A percentile compares a stretch with the other conserved stretches of the same genome.
These are phyloP conservation scores for Telenomus remus DNA, from an alignment of 1,140 invertebrate species.

Conservation along the genomic window DNA sequence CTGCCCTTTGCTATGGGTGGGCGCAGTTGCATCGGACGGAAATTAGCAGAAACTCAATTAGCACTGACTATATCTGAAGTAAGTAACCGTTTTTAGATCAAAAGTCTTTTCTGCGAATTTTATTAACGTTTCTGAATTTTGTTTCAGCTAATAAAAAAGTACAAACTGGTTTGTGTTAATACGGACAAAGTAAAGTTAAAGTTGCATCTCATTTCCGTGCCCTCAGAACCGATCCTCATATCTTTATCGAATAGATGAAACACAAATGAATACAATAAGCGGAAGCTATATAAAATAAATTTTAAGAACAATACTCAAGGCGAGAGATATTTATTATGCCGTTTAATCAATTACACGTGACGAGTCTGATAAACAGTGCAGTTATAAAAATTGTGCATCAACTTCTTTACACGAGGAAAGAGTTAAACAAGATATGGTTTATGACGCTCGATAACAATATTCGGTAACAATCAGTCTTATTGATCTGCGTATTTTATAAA, in stretches of 20 bases:
- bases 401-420: too few relatives aligned
- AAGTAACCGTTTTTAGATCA: slow-evolving; percentile 28
- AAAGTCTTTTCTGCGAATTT: not conserved
- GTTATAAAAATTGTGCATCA: too few relatives aligned
- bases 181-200: slow-evolving; percentile 74
- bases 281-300: too few relatives aligned
- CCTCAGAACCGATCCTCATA: slow-evolving; percentile 75
- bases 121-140: slow-evolving; percentile 9
- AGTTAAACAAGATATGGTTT: too few relatives aligned
- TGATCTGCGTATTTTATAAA: too few relatives aligned
- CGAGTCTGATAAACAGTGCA: too few relatives aligned
- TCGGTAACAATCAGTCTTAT: too few relatives aligned
- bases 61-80: slow-evolving; percentile 80
- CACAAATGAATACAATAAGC: not conserved
- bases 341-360: slow-evolving; percentile 1
- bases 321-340: slow-evolving; percentile 4
- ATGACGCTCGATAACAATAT: too few relatives aligned
- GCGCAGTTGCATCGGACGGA: slow-evolving; percentile 87
- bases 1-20: slow-evolving; percentile 89
- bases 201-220: slow-evolving; percentile 78
- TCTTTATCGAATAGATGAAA: slow-evolving; percentile 24
- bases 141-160: slow-evolving; percentile 74
- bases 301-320: too few relatives aligned
- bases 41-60: slow-evolving; percentile 86
- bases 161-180: slow-evolving; percentile 75